Conservation (phyloP, 2,113 vertebrate genomes). For the Stegostoma tigrinum region DNA sequence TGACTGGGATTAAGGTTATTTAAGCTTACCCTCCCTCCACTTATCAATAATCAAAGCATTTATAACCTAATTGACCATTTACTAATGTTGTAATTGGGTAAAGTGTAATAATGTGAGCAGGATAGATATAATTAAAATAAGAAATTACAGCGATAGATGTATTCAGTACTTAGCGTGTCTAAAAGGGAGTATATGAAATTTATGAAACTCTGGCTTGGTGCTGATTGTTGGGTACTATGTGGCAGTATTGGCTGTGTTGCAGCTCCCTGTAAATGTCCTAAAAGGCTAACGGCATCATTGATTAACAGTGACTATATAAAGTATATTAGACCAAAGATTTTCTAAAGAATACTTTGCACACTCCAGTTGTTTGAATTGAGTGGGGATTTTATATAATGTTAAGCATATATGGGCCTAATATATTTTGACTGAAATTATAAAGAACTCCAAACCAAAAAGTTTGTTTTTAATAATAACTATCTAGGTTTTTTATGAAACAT, state of each 20-base stretch:
- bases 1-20: not conserved
- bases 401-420: not conserved
- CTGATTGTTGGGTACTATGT: not conserved
- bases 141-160: not conserved
- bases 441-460: not conserved
- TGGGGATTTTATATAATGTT: not conserved
- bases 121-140: not conserved
- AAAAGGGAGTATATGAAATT: not conserved
- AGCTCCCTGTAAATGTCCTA: not conserved
- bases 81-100: not conserved
- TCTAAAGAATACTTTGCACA: not conserved
- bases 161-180: not conserved
- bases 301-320: not conserved
- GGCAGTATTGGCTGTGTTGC: not conserved
- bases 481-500: not conserved
- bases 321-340: constrained; percentile 22
- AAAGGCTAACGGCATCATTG: not conserved
- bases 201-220: not conserved
- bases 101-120: not conserved
- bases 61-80: not conserved
- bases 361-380: not conserved
- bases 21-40: not conserved
- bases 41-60: not conserved
- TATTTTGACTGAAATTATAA: not conserved
- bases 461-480: not conserved